Percentiles rank a stretch among this genome's conserved stretches.
Evolutionary conservation across 2,888 invertebrate species (phyloP).

Genomic region (Hetaerina titia): DNA sequence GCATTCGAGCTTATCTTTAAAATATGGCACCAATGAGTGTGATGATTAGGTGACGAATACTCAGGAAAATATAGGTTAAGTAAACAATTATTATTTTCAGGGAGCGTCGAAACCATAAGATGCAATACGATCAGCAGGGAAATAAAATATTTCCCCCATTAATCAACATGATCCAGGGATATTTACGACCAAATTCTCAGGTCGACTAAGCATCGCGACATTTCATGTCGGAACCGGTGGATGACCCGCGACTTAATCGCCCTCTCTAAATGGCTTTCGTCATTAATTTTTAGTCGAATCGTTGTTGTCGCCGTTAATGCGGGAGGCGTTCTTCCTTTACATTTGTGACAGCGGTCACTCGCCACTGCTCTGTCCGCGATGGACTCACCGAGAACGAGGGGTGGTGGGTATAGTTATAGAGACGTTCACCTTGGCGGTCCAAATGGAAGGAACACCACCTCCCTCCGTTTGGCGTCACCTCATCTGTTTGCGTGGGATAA

Average conservation of each 20-base stretch:
- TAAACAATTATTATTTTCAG: not conserved
- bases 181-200: not conserved
- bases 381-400: no score
- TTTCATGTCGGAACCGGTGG: not conserved
- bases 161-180: not conserved
- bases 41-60: no score
- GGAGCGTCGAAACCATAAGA: not conserved
- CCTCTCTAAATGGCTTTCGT: not conserved
- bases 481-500: no score
- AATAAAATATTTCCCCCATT: not conserved
- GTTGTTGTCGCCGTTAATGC: not conserved
- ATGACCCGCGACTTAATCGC: not conserved
- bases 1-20: no score
- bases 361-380: no score
- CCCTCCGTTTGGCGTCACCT: no score
- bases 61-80: not conserved
- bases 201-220: not conserved
- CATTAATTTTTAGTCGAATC: not conserved
- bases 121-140: not conserved
- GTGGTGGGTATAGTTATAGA: no score
- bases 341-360: no score
- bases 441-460: no score
- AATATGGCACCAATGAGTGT: no score
- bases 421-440: no score
- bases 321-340: no score